These are phyloP conservation scores for Bombus pascuorum DNA, from an alignment of 1,140 invertebrate species.

Conservation along the genomic window DNA sequence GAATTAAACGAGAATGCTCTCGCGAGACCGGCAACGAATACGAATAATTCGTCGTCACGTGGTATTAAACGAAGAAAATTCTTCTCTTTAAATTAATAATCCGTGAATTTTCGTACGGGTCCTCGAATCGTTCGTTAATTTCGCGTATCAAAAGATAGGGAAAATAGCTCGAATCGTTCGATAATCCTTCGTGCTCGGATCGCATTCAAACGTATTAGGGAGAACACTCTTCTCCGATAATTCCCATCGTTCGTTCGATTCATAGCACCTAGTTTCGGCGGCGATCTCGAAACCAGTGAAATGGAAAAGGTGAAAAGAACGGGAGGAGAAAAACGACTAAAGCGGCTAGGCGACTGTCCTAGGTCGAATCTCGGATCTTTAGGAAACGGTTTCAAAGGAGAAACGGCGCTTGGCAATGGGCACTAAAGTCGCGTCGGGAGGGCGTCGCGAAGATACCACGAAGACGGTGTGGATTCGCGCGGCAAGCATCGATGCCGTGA, in stretches of 20 bases:
- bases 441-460: conserved; percentile 42
- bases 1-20: conserved; percentile 50
- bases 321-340: neutral
- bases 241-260: neutral
- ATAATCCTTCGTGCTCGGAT: neutral
- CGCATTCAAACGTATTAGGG: neutral
- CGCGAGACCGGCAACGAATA: neutral
- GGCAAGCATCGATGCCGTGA: conserved; percentile 49
- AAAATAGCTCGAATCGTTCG: conserved; percentile 20
- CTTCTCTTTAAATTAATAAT: conserved; percentile 29
- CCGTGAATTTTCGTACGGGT: conserved; percentile 1
- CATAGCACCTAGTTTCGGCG: neutral
- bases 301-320: neutral
- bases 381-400: too few species aligned
- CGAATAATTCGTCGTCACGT: neutral
- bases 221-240: neutral
- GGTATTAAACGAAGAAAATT: conserved; percentile 19
- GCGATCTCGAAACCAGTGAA: neutral
- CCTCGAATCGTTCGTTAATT: conserved; percentile 34
- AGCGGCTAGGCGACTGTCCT: neutral
- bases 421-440: neutral
- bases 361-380: neutral
- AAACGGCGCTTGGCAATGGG: neutral
- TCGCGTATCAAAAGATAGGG: conserved; percentile 22
- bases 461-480: conserved; percentile 50